Evolutionary conservation across 1,140 invertebrate genomes (phyloP).

Genomic region (Philopotamus ludificatus): DNA sequence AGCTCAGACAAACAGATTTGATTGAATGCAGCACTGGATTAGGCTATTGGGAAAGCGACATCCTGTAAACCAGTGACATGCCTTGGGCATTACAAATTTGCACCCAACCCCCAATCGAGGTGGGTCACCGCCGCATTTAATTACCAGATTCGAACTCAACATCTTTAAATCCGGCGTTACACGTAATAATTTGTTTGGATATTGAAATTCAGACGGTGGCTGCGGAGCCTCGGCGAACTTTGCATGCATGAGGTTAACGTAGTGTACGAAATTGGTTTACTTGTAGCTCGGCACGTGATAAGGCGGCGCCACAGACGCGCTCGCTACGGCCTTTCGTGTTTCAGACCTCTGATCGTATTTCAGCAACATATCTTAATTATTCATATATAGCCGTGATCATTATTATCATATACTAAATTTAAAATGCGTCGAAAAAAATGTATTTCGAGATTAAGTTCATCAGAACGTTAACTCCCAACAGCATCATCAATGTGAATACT

Average conservation of each 20-base stretch:
- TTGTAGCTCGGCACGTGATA: conserved; percentile 23
- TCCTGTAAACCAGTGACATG: background rate
- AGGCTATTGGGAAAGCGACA: conserved; percentile 11
- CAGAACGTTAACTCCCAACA: too few species aligned
- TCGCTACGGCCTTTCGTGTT: conserved; percentile 5
- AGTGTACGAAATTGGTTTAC: conserved; percentile 28
- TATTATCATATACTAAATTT: too few species aligned
- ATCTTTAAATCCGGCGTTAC: background rate
- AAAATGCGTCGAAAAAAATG: too few species aligned
- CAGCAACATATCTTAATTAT: conserved; percentile 15
- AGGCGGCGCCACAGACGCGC: background rate
- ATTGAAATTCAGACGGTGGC: conserved; percentile 21
- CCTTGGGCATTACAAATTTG: background rate
- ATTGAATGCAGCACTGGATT: conserved; percentile 37
- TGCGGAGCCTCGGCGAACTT: conserved; percentile 18
- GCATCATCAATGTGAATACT: too few species aligned
- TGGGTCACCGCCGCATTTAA: background rate
- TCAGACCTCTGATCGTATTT: conserved; percentile 21
- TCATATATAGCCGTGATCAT: too few species aligned
- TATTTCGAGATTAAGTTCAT: too few species aligned
- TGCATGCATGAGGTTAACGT: conserved; percentile 32
- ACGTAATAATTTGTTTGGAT: background rate
- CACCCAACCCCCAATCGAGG: background rate
- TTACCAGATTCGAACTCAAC: too few species aligned
- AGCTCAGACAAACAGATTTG: conserved; percentile 37